phyloP scores from a whole-genome alignment of 2,113 vertebrate species.

The Lagopus leucura region DNA sequence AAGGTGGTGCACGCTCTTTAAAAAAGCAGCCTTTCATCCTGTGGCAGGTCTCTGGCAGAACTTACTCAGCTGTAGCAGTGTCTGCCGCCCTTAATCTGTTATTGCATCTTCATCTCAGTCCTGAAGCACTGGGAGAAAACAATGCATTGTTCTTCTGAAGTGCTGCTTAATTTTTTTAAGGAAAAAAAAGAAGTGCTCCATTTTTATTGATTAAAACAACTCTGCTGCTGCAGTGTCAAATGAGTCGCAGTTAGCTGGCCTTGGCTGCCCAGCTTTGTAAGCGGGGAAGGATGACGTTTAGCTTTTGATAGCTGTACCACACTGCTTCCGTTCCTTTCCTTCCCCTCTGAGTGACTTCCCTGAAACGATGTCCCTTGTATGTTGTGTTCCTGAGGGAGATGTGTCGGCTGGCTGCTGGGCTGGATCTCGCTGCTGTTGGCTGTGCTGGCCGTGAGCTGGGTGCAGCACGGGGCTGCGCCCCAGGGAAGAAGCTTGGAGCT shows the following conservation, averaged over 20 bases:
- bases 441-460: neutral
- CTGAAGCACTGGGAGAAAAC: neutral
- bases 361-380: neutral
- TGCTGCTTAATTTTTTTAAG: neutral
- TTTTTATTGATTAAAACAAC: neutral
- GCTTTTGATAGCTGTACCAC: neutral
- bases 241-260: neutral
- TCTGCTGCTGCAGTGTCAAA: neutral
- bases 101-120: neutral
- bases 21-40: neutral
- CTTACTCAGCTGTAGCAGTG: neutral
- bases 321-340: neutral
- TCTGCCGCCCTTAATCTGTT: neutral
- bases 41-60: neutral
- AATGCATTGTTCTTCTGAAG: neutral
- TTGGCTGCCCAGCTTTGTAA: neutral
- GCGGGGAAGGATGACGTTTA: neutral
- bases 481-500: rapidly evolving
- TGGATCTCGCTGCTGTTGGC: neutral
- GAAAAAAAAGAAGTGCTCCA: neutral
- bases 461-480: neutral
- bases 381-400: neutral
- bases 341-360: neutral
- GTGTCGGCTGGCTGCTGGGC: neutral
- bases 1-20: neutral